Evolutionary conservation across 2,888 invertebrate genomes (phyloP).

Genomic region (Drosophila demipolita): DNA sequence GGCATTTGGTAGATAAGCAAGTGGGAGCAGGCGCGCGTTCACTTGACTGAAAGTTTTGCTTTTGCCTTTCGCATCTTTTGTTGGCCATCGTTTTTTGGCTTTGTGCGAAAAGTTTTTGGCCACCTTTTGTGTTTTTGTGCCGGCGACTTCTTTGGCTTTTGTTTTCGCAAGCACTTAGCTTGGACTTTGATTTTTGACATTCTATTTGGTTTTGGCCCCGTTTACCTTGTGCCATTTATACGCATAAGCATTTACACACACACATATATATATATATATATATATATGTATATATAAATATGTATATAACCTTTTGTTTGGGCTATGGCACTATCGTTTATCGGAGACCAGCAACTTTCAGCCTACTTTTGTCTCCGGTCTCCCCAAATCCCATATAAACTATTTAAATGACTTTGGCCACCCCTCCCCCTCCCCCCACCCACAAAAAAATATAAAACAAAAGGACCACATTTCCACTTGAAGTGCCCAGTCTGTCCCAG

Average conservation of each 20-base stretch:
- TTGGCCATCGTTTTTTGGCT: slow-evolving; percentile 36
- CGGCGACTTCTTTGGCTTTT: slow-evolving; percentile 72
- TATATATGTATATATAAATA: slow-evolving; percentile 13
- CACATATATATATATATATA: slow-evolving; percentile 12
- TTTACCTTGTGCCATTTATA: slow-evolving; percentile 67
- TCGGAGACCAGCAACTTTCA: slow-evolving; percentile 29
- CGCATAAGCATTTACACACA: slow-evolving; percentile 37
- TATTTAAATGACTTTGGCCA: slow-evolving; percentile 57
- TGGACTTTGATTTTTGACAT: slow-evolving; percentile 81
- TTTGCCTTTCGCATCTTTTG: slow-evolving; percentile 26
- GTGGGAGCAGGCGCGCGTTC: slow-evolving; percentile 22
- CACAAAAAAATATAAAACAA: slow-evolving; percentile 24
- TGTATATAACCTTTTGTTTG: slow-evolving; percentile 37
- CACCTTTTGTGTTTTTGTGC: slow-evolving; percentile 63
- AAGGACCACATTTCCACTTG: slow-evolving; percentile 17
- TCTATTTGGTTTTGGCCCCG: slow-evolving; percentile 66
- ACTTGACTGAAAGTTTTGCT: slow-evolving; percentile 61
- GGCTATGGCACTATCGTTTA: slow-evolving; percentile 44
- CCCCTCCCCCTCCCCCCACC: too few relatives aligned
- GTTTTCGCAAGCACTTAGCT: slow-evolving; percentile 68
- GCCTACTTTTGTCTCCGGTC: neutral
- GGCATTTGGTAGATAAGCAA: slow-evolving; percentile 69
- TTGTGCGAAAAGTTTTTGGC: slow-evolving; percentile 67
- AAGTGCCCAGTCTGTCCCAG: slow-evolving; percentile 17
- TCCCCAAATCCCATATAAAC: slow-evolving; percentile 47